Conservation (phyloP, 2,113 vertebrate species). For the Macaca mulatta region DNA sequence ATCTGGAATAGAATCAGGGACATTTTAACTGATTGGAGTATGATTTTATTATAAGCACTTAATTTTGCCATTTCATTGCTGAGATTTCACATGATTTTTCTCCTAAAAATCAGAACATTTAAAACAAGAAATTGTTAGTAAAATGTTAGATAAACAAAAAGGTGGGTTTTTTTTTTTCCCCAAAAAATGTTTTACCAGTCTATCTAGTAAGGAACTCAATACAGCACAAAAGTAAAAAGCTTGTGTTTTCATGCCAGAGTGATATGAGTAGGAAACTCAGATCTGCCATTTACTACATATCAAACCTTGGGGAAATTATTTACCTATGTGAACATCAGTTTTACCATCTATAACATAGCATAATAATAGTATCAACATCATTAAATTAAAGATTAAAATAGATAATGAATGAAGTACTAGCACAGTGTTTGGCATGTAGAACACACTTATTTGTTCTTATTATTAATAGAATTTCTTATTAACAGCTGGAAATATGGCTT, state of each 20-base stretch:
- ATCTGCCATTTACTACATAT: neutral
- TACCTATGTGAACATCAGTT: neutral
- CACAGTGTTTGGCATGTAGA: neutral
- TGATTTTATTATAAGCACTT: neutral
- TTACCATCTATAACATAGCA: neutral
- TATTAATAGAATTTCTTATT: neutral
- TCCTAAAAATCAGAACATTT: constrained; percentile 10
- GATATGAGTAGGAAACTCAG: neutral
- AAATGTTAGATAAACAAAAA: neutral
- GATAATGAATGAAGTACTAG: neutral
- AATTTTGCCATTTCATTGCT: constrained; percentile 12
- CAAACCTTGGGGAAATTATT: neutral
- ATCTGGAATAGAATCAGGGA: neutral
- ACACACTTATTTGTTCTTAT: neutral
- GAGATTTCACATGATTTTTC: neutral
- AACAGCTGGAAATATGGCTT: neutral
- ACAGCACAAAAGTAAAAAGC: neutral
- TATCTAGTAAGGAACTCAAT: neutral
- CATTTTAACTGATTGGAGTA: neutral
- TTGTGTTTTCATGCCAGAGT: neutral
- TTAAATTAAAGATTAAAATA: constrained; percentile 33
- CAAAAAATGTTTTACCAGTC: neutral
- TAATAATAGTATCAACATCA: neutral
- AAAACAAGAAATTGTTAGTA: neutral
- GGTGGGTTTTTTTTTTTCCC: neutral